Evolutionary conservation across 2,888 invertebrate genomes (phyloP).

Genomic region (Standfussiana lucernea): DNA sequence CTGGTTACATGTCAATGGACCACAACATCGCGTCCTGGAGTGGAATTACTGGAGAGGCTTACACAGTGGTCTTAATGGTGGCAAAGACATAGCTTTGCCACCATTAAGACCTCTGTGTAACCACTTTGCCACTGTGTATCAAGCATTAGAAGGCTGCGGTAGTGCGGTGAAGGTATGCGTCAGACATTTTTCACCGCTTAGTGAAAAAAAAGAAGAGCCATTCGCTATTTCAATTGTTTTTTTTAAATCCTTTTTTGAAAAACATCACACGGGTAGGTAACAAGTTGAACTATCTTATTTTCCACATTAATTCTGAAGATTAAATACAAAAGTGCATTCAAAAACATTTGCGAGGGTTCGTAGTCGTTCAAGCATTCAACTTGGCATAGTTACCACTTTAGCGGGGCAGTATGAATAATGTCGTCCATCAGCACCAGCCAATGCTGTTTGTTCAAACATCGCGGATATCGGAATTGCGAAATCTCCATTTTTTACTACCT

Average conservation of each 20-base stretch:
- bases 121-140: too few relatives aligned
- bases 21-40: background rate
- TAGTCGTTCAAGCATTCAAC: conserved; percentile 38
- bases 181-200: too few relatives aligned
- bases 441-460: conserved; percentile 41
- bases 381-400: conserved; percentile 45
- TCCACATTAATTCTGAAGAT: conserved; percentile 7
- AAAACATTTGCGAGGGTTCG: too few relatives aligned
- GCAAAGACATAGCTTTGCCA: too few relatives aligned
- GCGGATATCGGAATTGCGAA: conserved; percentile 28
- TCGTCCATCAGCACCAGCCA: conserved; percentile 27
- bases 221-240: too few relatives aligned
- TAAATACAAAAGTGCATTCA: conserved; percentile 32
- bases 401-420: conserved; percentile 50
- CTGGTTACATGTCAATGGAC: background rate
- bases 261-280: too few relatives aligned
- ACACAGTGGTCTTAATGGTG: too few relatives aligned
- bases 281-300: background rate
- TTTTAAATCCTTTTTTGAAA: too few relatives aligned
- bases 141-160: too few relatives aligned
- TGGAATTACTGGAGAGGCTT: background rate
- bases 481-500: conserved; percentile 42
- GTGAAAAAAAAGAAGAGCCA: too few relatives aligned
- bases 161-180: too few relatives aligned
- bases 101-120: too few relatives aligned